Evolutionary conservation across 2,888 invertebrate genomes (phyloP), one percentile per base, ranked within the genome.

Genomic region (Trissolcus brochymenae): DNA sequence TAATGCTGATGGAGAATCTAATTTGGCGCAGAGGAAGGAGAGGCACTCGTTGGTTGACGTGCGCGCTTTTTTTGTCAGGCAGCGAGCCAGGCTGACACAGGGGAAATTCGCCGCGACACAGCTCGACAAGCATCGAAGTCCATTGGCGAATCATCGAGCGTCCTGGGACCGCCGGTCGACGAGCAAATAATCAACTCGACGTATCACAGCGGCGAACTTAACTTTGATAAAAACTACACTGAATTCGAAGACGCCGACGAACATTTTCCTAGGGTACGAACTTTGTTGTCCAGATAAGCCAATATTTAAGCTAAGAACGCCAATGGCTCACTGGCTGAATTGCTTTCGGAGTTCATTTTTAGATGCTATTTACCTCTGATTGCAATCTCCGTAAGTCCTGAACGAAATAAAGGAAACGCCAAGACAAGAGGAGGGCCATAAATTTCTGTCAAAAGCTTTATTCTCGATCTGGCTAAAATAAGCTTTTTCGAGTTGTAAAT

Each of bases 1-100:
- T 66, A 72, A 76, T 62, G 72, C 72, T 68, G 64, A 64, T 64
- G 72, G 76, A 72, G 71, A 76, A 72, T 76, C 76, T 76, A 71
- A 76, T 76, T 76, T 76, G 13, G 72, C 50, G 40, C 40, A 35
- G 50, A 6, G 35, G 35, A 11, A 11, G 35, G 9, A 35, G 7
- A 29, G 6, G 35, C 9, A 53, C 7, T 25, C 6, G 46, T 55
- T 40, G 54, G 17, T 61, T 61, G 60, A 56, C 41, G 55, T 56
- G 19, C 35, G 9, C 41, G 57, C 55, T 68, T 79, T n/a, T 76
- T 62, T 61, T 19, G 43, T 6, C 77, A 79, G 80, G 55, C 60
- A 54, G 74, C 57, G 35, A 65, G 75, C 19, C 73, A 74, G 67
- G 64, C 66, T 66, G 57, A 56, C 64, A 57, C 67, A 16, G 50